Conservation (phyloP, 2,888 invertebrate species). For the Ophion ellenae region DNA sequence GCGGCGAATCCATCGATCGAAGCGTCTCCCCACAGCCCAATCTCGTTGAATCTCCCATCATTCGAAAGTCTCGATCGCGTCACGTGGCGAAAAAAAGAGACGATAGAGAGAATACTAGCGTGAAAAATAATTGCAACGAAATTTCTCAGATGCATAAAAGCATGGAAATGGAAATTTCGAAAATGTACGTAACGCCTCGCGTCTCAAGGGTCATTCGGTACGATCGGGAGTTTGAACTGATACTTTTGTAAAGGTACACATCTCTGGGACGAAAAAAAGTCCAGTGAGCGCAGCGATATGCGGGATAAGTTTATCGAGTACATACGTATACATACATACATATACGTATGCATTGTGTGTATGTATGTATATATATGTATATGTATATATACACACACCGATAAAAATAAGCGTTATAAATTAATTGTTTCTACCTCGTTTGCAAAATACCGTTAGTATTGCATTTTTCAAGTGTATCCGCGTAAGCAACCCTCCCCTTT, state of each 20-base stretch:
- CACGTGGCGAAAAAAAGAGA: too few species aligned
- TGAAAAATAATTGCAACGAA: neutral
- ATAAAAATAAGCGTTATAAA: conserved; percentile 53
- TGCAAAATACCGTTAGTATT: conserved; percentile 65
- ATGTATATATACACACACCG: conserved; percentile 2
- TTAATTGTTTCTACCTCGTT: conserved; percentile 70
- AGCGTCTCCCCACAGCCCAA: conserved; percentile 14
- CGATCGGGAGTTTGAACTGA: conserved; percentile 1
- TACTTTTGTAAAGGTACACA: conserved; percentile 36
- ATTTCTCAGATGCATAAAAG: too few species aligned
- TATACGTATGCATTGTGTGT: neutral
- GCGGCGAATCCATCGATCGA: neutral
- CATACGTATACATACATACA: conserved; percentile 2
- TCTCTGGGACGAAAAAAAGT: conserved; percentile 34
- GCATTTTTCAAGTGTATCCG: conserved; percentile 42
- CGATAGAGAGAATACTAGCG: too few species aligned
- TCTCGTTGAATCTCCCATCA: conserved; percentile 11
- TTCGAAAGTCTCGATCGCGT: conserved; percentile 25
- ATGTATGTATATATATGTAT: too few species aligned
- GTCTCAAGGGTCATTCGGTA: neutral
- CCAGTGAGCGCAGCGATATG: conserved; percentile 28
- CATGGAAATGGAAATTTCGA: too few species aligned
- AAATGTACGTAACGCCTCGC: too few species aligned
- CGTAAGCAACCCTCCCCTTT: conserved; percentile 2
- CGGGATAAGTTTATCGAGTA: conserved; percentile 27